A percentile compares a stretch with the other conserved stretches of the same genome.
These are phyloP conservation scores for Halictus quadricinctus DNA, from an alignment of 2,888 invertebrate genomes.

Conservation along the genomic window DNA sequence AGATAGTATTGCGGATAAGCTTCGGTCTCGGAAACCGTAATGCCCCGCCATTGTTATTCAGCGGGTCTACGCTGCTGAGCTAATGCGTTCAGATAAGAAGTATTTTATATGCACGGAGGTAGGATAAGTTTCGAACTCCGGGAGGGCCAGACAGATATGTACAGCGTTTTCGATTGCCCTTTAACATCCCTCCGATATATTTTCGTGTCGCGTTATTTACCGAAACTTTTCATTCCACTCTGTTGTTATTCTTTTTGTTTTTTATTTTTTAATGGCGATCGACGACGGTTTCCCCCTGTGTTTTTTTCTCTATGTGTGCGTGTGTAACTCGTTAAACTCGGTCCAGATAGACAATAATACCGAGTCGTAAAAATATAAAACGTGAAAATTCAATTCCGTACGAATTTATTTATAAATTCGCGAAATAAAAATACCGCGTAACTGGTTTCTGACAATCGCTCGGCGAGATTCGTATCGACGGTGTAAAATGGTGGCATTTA, in stretches of 20 bases:
- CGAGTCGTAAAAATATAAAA: not conserved
- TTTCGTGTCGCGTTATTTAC: slow-evolving; percentile 17
- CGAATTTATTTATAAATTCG: not conserved
- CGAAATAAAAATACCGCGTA: not conserved
- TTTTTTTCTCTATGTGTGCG: not conserved
- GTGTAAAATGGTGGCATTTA: not conserved
- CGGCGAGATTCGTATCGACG: not conserved
- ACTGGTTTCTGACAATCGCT: not conserved
- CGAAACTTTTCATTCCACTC: not conserved
- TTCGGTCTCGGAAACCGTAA: slow-evolving; percentile 62
- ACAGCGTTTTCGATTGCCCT: slow-evolving; percentile 64
- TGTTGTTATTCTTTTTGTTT: not conserved
- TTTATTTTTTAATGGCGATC: not conserved
- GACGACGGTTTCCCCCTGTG: not conserved
- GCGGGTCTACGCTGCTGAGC: slow-evolving; percentile 65
- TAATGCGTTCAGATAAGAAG: slow-evolving; percentile 70
- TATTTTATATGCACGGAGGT: slow-evolving; percentile 68
- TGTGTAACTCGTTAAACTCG: not conserved
- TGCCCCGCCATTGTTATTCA: slow-evolving; percentile 72
- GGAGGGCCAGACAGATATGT: slow-evolving; percentile 43
- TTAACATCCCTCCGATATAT: slow-evolving; percentile 50
- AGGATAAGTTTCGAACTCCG: slow-evolving; percentile 61
- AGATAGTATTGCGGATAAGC: slow-evolving; percentile 65
- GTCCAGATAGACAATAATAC: not conserved
- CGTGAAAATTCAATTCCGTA: not conserved